Evolutionary conservation across 2,797 vertebrate genomes (phyloP), one percentile per base, ranked within the genome.

Genomic region (Eidolon dupreanum): DNA sequence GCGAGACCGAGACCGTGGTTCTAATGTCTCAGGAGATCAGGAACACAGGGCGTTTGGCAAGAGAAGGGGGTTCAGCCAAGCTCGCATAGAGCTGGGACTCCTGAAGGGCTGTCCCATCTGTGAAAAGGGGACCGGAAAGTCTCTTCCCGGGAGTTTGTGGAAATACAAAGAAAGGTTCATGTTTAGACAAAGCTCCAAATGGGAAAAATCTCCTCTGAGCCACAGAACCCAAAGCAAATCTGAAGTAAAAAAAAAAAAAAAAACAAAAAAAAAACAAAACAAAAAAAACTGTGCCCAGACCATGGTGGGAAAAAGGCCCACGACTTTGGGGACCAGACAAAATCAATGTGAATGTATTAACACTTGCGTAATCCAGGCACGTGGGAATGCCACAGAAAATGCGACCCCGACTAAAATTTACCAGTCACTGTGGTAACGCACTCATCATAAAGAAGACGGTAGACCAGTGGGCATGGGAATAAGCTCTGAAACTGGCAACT

Each of bases 41-140:
- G 26, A 5, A 59, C 88, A 51, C 15, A 20, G 46, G 31, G 24
- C 13, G 15, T 22, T 31, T 68, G 19, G 17, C 38, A 41, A 63
- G 41, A 38, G 43, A 75, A 84, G 26, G 6, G 28, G 24, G 8
- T 12, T 31, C 36, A 79, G 24, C 28, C 11, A 46, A 53, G 53
- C 13, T 11, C 15, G 8, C 19, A 9, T 3, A 6, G 0, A 8
- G 19, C 12, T 16, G 20, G 38, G 66, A 9, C 28, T 10, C 17
- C 8, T 3, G 31, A 43, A 33, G 53, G 33, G 31, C 43, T 68
- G 43, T 4, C 24, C 38, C 22, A 22, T 26, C 59, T 22, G 26
- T 38, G 78, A n/a, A n/a, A 17, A 70, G 24, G 36, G 33, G 38
- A 68, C 20, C 31, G 36, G 70, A 8, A 24, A 77, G 24, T 19